Evolutionary conservation across 2,113 vertebrate genomes (phyloP).

Genomic region (Paralichthys olivaceus): DNA sequence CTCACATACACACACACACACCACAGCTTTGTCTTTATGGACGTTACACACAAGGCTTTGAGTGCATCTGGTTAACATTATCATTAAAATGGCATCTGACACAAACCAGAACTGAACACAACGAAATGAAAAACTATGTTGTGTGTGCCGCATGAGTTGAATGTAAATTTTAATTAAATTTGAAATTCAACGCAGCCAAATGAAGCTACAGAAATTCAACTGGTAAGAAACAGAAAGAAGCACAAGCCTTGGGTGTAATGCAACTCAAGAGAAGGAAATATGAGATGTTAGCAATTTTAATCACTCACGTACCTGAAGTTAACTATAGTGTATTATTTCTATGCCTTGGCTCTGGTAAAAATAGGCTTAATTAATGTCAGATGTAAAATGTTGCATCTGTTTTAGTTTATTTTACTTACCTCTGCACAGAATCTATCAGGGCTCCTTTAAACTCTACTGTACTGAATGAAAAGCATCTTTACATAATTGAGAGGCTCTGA

Average conservation of each 20-base stretch:
- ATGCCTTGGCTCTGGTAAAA: neutral
- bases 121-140: neutral
- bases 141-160: neutral
- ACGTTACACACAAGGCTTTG: slow-evolving; percentile 75
- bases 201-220: neutral
- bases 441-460: neutral
- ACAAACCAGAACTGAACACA: neutral
- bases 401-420: slow-evolving; percentile 63
- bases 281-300: neutral
- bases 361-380: neutral
- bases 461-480: neutral
- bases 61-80: neutral
- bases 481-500: neutral
- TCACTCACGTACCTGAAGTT: neutral
- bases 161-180: neutral
- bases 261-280: slow-evolving; percentile 17
- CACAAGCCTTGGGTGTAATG: slow-evolving; percentile 65
- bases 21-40: slow-evolving; percentile 38
- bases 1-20: slow-evolving; percentile 53
- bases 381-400: neutral
- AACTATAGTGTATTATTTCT: neutral
- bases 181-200: neutral
- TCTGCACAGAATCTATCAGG: slow-evolving; percentile 24
- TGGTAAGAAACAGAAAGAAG: neutral
- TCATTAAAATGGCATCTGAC: neutral